These are phyloP conservation scores for Acipenser ruthenus DNA, from an alignment of 2,797 vertebrate genomes.

Conservation along the genomic window DNA sequence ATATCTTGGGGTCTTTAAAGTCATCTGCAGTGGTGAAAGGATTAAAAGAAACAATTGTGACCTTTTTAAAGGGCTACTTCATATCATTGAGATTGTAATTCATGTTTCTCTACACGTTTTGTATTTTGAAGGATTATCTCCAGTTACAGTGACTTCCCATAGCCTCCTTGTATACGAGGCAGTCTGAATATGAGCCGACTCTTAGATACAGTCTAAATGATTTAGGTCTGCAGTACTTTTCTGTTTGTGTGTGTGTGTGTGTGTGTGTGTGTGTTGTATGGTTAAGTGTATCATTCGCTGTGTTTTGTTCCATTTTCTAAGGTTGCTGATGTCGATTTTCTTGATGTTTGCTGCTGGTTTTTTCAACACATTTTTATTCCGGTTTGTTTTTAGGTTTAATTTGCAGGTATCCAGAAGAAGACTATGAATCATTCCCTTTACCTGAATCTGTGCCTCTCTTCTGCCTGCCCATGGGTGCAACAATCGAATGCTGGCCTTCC, in stretches of 20 bases:
- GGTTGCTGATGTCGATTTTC: neutral
- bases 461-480: constrained; percentile 95
- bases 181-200: neutral
- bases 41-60: too few relatives aligned
- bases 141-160: too few relatives aligned
- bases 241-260: neutral
- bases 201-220: neutral
- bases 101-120: too few relatives aligned
- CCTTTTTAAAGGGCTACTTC: too few relatives aligned
- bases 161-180: too few relatives aligned
- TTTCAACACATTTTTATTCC: constrained; percentile 7
- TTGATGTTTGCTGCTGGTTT: neutral
- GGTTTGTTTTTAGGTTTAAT: constrained; percentile 70
- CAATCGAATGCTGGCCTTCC: constrained; percentile 90
- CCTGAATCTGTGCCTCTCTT: constrained; percentile 96
- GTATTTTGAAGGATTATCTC: too few relatives aligned
- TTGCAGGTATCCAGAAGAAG: constrained; percentile 89
- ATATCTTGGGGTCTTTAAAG: too few relatives aligned
- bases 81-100: too few relatives aligned
- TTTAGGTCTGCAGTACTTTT: neutral
- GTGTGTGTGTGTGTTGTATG: neutral
- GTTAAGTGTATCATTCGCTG: neutral
- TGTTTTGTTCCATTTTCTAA: neutral
- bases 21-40: too few relatives aligned
- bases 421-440: constrained; percentile 93